A percentile compares a stretch with the other conserved stretches of the same genome.
phyloP scores from a whole-genome alignment of 2,888 invertebrate species.

The Carabus problematicus region DNA sequence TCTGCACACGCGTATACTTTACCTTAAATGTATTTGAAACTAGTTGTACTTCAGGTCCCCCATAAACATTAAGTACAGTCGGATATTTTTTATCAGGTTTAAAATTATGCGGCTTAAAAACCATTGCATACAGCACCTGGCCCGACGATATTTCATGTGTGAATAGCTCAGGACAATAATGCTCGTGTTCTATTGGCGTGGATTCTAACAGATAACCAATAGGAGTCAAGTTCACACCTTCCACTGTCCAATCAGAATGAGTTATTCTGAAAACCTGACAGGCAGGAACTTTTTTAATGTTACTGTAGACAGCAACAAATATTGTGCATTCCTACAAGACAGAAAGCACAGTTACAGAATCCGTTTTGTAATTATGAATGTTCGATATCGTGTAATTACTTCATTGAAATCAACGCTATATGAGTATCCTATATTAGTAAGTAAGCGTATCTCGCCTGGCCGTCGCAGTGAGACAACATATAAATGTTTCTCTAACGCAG shows the following conservation, averaged over 20 bases:
- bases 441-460: constrained; percentile 75
- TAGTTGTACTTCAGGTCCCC: constrained; percentile 97
- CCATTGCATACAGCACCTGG: constrained; percentile 82
- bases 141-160: constrained; percentile 73
- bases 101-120: constrained; percentile 83
- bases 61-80: constrained; percentile 95
- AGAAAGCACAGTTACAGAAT: constrained; percentile 5
- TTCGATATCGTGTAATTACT: constrained; percentile 57
- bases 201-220: constrained; percentile 77
- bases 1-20: constrained; percentile 47
- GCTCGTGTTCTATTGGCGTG: constrained; percentile 63
- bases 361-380: background rate
- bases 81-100: constrained; percentile 78
- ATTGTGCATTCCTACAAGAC: constrained; percentile 73
- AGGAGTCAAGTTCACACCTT: constrained; percentile 71
- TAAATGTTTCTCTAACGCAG: constrained; percentile 90
- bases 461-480: constrained; percentile 81
- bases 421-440: constrained; percentile 85
- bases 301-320: constrained; percentile 84
- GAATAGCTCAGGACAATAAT: constrained; percentile 76
- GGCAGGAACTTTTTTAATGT: constrained; percentile 79
- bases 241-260: constrained; percentile 73
- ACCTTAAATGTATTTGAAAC: constrained; percentile 96
- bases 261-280: constrained; percentile 78
- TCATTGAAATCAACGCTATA: constrained; percentile 83